Evolutionary conservation across 2,797 vertebrate species (phyloP).

Genomic region (Tympanoctomys barrerae): DNA sequence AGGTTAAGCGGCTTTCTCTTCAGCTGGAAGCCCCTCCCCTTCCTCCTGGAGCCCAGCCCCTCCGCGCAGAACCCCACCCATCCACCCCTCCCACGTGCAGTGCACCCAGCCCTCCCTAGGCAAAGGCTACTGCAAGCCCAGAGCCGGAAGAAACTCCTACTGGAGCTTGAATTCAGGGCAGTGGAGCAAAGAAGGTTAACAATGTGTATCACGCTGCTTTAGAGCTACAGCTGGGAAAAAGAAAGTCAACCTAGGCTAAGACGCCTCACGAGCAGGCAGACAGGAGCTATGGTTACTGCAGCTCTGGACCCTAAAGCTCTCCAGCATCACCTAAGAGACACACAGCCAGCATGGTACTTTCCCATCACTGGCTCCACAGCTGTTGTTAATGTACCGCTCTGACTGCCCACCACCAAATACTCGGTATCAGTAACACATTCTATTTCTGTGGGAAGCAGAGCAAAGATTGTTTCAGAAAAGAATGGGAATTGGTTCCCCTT

Average conservation of each 20-base stretch:
- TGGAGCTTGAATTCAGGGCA: background rate
- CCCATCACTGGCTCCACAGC: background rate
- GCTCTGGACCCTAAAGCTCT: background rate
- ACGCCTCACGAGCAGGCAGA: background rate
- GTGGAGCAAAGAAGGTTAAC: background rate
- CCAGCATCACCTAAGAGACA: background rate
- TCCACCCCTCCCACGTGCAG: background rate
- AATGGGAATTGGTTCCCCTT: constrained; percentile 82
- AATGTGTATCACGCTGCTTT: background rate
- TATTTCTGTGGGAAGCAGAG: constrained; percentile 45
- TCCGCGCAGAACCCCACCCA: background rate
- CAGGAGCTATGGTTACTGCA: background rate
- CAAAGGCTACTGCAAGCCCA: background rate
- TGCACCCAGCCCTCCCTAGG: background rate
- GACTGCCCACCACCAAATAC: background rate
- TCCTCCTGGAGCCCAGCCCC: background rate
- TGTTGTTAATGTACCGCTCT: background rate
- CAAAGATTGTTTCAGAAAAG: background rate
- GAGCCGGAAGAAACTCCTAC: background rate
- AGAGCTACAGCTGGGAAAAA: background rate
- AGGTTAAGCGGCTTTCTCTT: constrained; percentile 52
- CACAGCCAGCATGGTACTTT: background rate
- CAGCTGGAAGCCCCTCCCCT: constrained; percentile 21
- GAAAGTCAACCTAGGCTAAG: constrained; percentile 20
- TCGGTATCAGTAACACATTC: background rate